Percentiles rank a stretch among this genome's conserved stretches.
These are phyloP conservation scores for Coregonus ussuriensis DNA, from an alignment of 2,797 vertebrate species.

Conservation along the genomic window DNA sequence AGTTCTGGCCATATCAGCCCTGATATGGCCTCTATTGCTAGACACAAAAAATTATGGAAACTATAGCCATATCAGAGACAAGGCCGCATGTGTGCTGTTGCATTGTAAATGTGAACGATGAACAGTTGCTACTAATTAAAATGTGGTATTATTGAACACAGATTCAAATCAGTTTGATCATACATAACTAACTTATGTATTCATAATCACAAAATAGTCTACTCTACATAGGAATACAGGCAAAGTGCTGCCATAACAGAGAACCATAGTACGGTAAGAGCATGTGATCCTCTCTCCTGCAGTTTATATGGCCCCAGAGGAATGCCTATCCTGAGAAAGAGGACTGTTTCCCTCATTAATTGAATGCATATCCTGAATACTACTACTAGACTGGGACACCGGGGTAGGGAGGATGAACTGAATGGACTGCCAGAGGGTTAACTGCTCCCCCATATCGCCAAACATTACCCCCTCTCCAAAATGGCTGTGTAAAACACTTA, in stretches of 20 bases:
- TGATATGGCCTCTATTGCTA: no score
- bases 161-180: neutral
- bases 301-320: neutral
- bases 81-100: constrained; percentile 9
- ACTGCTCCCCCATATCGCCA: constrained; percentile 14
- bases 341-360: constrained; percentile 11
- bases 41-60: no score
- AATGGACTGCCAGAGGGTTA: neutral
- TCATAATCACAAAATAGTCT: neutral
- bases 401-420: neutral
- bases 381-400: neutral
- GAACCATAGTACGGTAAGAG: neutral
- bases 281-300: neutral
- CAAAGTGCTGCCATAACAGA: neutral
- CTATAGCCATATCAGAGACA: neutral
- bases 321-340: neutral
- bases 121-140: constrained; percentile 24
- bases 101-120: constrained; percentile 22
- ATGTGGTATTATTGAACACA: constrained; percentile 5
- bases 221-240: constrained; percentile 2
- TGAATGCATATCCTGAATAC: neutral
- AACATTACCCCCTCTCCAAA: constrained; percentile 19
- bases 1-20: no score
- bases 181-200: constrained; percentile 1
- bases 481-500: constrained; percentile 8